These are phyloP conservation scores for Tetraodon nigroviridis DNA, from an alignment of 2,113 vertebrate genomes.

Conservation along the genomic window DNA sequence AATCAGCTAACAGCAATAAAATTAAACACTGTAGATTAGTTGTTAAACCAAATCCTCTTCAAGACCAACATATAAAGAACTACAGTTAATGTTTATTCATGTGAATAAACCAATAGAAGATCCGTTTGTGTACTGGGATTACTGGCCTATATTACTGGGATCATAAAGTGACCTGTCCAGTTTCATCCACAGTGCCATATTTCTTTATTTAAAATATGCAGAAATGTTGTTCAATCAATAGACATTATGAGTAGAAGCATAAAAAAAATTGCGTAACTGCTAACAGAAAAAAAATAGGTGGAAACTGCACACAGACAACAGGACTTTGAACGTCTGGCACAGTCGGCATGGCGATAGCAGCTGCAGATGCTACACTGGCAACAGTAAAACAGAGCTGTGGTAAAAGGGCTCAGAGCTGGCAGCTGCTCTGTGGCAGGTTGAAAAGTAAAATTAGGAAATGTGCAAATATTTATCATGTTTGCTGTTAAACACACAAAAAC, in stretches of 20 bases:
- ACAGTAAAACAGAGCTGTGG: too few species aligned
- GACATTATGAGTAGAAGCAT: neutral
- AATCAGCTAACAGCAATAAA: too few species aligned
- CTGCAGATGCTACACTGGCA: neutral
- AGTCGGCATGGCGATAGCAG: conserved; percentile 50
- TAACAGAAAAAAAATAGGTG: neutral
- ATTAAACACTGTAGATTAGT: too few species aligned
- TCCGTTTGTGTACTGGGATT: conserved; percentile 18
- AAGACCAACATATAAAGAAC: too few species aligned
- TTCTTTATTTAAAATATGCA: neutral
- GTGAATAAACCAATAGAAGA: conserved; percentile 3
- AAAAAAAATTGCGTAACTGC: neutral
- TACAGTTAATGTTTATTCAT: neutral
- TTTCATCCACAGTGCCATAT: neutral
- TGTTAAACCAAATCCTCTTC: too few species aligned
- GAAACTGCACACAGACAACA: conserved; percentile 9
- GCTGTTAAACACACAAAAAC: too few species aligned
- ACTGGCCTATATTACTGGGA: neutral
- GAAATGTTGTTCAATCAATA: neutral
- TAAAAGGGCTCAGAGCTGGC: conserved; percentile 22
- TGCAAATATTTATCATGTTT: too few species aligned
- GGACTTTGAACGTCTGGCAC: conserved; percentile 50
- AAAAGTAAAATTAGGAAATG: too few species aligned
- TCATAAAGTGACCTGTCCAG: neutral
- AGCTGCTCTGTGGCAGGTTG: neutral